Evolutionary conservation across 2,888 invertebrate species (phyloP).

Genomic region (Drosophila peninsularis): DNA sequence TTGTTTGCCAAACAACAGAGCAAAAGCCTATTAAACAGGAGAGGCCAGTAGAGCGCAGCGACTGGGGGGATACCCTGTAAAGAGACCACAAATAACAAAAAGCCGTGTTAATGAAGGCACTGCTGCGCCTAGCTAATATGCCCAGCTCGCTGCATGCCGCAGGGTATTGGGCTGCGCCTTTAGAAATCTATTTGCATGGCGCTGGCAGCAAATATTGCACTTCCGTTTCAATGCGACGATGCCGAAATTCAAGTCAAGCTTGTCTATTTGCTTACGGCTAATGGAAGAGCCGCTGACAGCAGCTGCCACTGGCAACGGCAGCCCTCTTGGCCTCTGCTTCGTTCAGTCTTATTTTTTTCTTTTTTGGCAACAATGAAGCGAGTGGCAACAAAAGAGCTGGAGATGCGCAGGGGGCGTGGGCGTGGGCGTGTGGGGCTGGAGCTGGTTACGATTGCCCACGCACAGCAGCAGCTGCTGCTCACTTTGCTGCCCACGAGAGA

Average conservation of each 20-base stretch:
- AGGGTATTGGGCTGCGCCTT: slow-evolving; percentile 37
- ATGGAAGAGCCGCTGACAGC: slow-evolving; percentile 60
- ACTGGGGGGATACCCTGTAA: slow-evolving; percentile 24
- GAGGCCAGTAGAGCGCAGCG: too few relatives aligned
- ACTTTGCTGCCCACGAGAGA: slow-evolving; percentile 19
- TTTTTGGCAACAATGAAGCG: slow-evolving; percentile 58
- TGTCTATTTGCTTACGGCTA: slow-evolving; percentile 74
- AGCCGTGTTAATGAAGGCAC: too few relatives aligned
- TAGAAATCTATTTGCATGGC: slow-evolving; percentile 73
- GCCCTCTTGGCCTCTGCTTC: slow-evolving; percentile 1
- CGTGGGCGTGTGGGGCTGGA: slow-evolving; percentile 22
- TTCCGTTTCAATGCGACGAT: slow-evolving; percentile 63
- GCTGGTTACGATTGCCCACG: slow-evolving; percentile 39
- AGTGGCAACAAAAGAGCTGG: slow-evolving; percentile 41
- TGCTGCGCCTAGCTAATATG: background rate
- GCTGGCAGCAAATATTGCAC: slow-evolving; percentile 73
- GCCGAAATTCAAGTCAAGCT: slow-evolving; percentile 75
- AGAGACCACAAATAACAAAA: too few relatives aligned
- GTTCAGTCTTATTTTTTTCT: background rate
- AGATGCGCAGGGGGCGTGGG: slow-evolving; percentile 24
- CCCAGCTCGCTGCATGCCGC: background rate
- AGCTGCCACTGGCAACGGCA: slow-evolving; percentile 23
- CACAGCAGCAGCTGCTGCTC: slow-evolving; percentile 55
- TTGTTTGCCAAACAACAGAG: slow-evolving; percentile 45
- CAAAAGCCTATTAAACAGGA: slow-evolving; percentile 27